Conservation (phyloP, 2,888 invertebrate species). For the Drosophila helvetica region DNA sequence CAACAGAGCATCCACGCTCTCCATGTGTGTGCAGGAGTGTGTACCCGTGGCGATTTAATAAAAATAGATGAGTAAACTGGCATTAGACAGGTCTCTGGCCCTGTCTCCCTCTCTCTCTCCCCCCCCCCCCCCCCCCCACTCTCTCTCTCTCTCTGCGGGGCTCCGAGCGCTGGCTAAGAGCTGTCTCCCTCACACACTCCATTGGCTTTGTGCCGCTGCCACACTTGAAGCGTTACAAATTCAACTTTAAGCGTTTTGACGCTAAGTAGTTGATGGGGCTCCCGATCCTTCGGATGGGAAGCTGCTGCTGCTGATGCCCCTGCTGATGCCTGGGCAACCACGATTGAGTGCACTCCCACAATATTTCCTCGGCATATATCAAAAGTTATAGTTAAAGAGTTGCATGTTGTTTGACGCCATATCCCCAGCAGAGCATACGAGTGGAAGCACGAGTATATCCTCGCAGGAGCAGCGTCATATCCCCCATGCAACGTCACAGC, state of each 20-base stretch:
- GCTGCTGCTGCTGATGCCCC: conserved; percentile 1
- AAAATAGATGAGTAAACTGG: conserved; percentile 72
- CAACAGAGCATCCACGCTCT: conserved; percentile 26
- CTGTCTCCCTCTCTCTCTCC: not conserved
- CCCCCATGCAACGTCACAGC: conserved; percentile 37
- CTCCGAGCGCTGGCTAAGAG: not conserved
- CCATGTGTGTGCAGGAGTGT: conserved; percentile 11
- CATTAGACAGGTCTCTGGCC: conserved; percentile 46
- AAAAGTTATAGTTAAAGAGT: conserved; percentile 79
- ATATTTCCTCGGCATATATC: conserved; percentile 75
- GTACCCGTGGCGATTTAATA: conserved; percentile 65
- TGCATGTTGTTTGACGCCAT: conserved; percentile 59
- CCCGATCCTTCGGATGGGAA: not conserved
- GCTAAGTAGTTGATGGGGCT: conserved; percentile 74
- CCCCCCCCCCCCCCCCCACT: not conserved
- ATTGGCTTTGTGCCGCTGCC: conserved; percentile 71
- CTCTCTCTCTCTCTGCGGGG: not conserved
- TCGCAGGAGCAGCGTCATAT: conserved; percentile 16
- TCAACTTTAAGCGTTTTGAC: conserved; percentile 78
- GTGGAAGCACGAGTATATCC: conserved; percentile 4
- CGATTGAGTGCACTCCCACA: conserved; percentile 71
- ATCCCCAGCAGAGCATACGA: conserved; percentile 8
- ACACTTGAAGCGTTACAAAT: conserved; percentile 76
- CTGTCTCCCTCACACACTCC: conserved; percentile 49
- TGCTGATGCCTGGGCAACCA: conserved; percentile 52